Base-by-base conservation (phyloP, 2,797 vertebrate genomes). In the Momotus momota region DNA sequence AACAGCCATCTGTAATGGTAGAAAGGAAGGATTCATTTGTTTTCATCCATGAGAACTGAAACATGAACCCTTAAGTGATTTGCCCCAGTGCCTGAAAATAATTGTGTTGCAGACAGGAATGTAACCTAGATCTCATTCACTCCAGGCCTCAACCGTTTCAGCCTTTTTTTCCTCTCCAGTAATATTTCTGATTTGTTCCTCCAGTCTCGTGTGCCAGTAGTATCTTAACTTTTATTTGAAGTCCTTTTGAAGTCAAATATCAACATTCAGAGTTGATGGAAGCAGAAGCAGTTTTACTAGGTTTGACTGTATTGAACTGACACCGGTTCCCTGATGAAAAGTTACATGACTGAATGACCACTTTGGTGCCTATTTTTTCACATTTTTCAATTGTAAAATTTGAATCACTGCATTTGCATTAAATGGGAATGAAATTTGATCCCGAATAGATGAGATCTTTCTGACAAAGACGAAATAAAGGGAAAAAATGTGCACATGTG, bases 241-340 rank as follows among this genome's bases (percentile, higher is more conserved):
- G 8, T 66, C n/a, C 19, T 55, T 93, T 62, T 70, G 86, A 94
- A 92, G 46, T 70, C 78, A 84, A 62, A 81, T 79, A 88, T 29
- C 55, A 54, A 85, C 73, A 87, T 70, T 75, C 64, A 67, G 51
- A 58, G 6, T 20, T 81, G 46, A 45, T 45, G 26, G 27, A 88
- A 93, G 35, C 18, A 89, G 95, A 75, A 91, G 22, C 29, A 81
- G 33, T 88, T 94, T 81, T 72, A 23, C 43, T 60, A 27, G 4
- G 3, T 90, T 90, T 72, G 33, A 25, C 62, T 75, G 40, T 33
- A 75, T 58, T 81, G 43, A 91, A 73, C 17, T 55, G 67, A 48
- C 72, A 75, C 7, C 29, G 40, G 23, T n/a, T 84, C 46, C 7
- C 14, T 25, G 23, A 85, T 73, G 72, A 85, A 85, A 88, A 89